phyloP scores from a whole-genome alignment of 2,888 invertebrate species.

The Conomelus anceps region DNA sequence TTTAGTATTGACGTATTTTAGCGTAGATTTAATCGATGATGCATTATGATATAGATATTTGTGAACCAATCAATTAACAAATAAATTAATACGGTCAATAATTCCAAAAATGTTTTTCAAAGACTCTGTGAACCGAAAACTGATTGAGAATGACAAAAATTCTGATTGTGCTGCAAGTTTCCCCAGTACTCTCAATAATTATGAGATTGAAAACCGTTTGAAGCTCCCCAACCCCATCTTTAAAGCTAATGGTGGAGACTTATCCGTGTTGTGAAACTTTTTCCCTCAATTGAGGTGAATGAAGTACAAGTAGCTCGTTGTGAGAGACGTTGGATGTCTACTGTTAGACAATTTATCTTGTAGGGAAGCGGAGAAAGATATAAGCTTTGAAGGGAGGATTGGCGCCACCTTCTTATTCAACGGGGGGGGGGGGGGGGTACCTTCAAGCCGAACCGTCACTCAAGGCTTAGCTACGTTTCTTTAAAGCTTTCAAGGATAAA shows the following conservation, averaged over 20 bases:
- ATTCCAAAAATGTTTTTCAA: too few species aligned
- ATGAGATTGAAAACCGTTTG: not conserved
- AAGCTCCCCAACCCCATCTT: not conserved
- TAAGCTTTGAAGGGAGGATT: not conserved
- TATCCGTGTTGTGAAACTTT: not conserved
- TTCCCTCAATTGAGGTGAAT: not conserved
- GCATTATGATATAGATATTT: too few species aligned
- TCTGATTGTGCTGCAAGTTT: not conserved
- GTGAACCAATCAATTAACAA: too few species aligned
- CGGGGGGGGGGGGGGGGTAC: not conserved
- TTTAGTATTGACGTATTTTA: too few species aligned
- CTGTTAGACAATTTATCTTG: not conserved
- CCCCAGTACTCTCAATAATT: not conserved
- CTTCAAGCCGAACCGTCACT: not conserved
- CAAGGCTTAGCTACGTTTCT: not conserved
- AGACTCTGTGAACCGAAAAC: too few species aligned
- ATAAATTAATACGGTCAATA: too few species aligned
- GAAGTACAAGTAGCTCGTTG: not conserved
- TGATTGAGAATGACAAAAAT: not conserved
- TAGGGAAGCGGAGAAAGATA: not conserved
- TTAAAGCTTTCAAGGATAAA: not conserved
- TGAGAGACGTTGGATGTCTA: not conserved
- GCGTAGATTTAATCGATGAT: too few species aligned
- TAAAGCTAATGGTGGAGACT: not conserved
- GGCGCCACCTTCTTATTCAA: not conserved